Percentiles rank a stretch among this genome's conserved stretches.
Evolutionary conservation across 2,113 vertebrate genomes (phyloP).

Genomic region (Kryptolebias marmoratus): DNA sequence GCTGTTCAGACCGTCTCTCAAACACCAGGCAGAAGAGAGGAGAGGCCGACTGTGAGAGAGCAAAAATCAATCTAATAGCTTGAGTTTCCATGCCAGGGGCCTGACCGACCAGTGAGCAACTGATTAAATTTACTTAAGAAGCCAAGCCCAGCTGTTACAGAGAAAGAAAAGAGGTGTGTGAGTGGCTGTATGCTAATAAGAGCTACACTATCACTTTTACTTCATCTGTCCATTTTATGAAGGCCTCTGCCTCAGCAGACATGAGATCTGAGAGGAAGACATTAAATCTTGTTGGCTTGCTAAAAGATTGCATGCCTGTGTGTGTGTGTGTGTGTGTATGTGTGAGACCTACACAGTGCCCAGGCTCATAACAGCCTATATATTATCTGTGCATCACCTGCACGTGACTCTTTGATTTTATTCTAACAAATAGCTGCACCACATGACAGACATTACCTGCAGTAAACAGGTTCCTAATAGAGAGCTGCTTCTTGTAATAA

Average conservation of each 20-base stretch:
- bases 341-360: not conserved
- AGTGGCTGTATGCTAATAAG: slow-evolving; percentile 30
- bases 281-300: slow-evolving; percentile 42
- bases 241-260: slow-evolving; percentile 39
- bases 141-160: slow-evolving; percentile 55
- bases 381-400: slow-evolving; percentile 55
- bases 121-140: slow-evolving; percentile 69
- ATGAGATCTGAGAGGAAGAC: slow-evolving; percentile 18
- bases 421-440: slow-evolving; percentile 48
- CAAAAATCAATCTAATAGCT: slow-evolving; percentile 69
- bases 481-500: not conserved
- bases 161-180: slow-evolving; percentile 23
- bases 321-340: not conserved
- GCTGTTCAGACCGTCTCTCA: slow-evolving; percentile 19
- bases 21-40: slow-evolving; percentile 16
- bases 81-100: slow-evolving; percentile 60
- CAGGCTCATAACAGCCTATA: slow-evolving; percentile 18
- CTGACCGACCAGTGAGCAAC: slow-evolving; percentile 33
- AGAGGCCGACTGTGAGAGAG: slow-evolving; percentile 7
- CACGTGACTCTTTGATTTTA: slow-evolving; percentile 56
- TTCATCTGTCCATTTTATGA: slow-evolving; percentile 41
- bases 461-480: slow-evolving; percentile 20
- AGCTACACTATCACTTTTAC: slow-evolving; percentile 48
- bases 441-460: not conserved
- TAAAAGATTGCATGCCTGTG: slow-evolving; percentile 22